Evolutionary conservation across 2,797 vertebrate genomes (phyloP).

Genomic region (Sebastes trivittatus): DNA sequence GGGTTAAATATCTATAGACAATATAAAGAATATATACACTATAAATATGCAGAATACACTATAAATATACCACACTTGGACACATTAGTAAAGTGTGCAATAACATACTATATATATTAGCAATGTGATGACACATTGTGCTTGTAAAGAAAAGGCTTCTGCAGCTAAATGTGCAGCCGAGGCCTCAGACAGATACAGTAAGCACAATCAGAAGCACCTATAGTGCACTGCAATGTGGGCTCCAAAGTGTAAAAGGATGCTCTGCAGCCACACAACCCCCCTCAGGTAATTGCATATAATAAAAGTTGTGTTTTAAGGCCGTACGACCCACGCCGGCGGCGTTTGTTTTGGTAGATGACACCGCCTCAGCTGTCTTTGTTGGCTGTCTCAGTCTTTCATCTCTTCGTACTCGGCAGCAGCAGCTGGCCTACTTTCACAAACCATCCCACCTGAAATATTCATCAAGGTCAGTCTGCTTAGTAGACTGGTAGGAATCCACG

Average conservation of each 20-base stretch:
- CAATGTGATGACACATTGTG: not conserved
- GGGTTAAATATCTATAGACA: too few species aligned
- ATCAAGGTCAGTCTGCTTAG: conserved; percentile 70
- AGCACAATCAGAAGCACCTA: conserved; percentile 23
- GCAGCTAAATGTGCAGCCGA: conserved; percentile 30
- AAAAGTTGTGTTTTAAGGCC: not conserved
- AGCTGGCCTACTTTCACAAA: conserved; percentile 76
- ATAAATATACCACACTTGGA: too few species aligned
- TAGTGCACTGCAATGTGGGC: not conserved
- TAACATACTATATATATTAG: too few species aligned
- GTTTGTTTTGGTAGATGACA: not conserved
- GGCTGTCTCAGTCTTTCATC: conserved; percentile 2
- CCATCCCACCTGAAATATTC: conserved; percentile 78
- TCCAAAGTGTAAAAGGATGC: not conserved
- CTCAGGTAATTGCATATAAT: not conserved
- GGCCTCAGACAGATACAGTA: not conserved
- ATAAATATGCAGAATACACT: too few species aligned
- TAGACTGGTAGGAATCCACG: conserved; percentile 37
- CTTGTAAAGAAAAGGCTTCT: not conserved
- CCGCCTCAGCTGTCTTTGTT: conserved; percentile 13
- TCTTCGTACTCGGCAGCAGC: conserved; percentile 26
- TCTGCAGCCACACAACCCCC: not conserved
- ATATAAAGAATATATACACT: too few species aligned
- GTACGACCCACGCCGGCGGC: not conserved
- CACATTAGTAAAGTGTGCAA: too few species aligned